Percentiles rank a stretch among this genome's conserved stretches.
These are phyloP conservation scores for Poecilus cupreus DNA, from an alignment of 2,888 invertebrate species.

Conservation along the genomic window DNA sequence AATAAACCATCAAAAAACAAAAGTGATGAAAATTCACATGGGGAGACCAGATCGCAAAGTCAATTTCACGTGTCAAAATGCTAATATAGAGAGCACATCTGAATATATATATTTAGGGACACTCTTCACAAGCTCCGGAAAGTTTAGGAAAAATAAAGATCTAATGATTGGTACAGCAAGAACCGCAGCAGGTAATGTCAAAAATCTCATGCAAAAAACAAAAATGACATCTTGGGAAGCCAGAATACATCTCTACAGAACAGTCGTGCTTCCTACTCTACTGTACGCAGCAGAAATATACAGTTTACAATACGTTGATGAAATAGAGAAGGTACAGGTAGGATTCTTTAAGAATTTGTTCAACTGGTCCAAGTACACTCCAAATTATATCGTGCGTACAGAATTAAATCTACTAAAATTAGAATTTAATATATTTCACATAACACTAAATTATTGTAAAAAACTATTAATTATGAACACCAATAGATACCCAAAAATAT, in stretches of 20 bases:
- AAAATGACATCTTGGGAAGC: constrained; percentile 16
- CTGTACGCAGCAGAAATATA: not conserved
- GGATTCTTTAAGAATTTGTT: not conserved
- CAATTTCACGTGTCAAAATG: not conserved
- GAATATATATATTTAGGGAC: not conserved
- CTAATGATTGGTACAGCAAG: not conserved
- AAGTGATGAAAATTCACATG: not conserved
- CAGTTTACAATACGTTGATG: not conserved
- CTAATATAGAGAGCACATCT: not conserved
- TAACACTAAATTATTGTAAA: too few species aligned
- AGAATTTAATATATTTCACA: too few species aligned
- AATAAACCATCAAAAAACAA: not conserved
- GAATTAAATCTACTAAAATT: not conserved
- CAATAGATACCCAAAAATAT: too few species aligned
- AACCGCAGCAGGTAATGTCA: not conserved
- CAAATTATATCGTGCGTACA: not conserved
- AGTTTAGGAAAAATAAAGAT: not conserved
- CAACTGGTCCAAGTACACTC: not conserved
- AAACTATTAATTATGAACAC: too few species aligned
- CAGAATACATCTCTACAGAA: not conserved
- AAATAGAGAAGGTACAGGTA: not conserved
- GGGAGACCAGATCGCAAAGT: not conserved
- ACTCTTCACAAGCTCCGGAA: not conserved
- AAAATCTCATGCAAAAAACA: not conserved
- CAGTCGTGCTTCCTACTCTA: not conserved